Base-by-base conservation (phyloP, 2,888 invertebrate genomes). In the Synanthedon myopaeformis region DNA sequence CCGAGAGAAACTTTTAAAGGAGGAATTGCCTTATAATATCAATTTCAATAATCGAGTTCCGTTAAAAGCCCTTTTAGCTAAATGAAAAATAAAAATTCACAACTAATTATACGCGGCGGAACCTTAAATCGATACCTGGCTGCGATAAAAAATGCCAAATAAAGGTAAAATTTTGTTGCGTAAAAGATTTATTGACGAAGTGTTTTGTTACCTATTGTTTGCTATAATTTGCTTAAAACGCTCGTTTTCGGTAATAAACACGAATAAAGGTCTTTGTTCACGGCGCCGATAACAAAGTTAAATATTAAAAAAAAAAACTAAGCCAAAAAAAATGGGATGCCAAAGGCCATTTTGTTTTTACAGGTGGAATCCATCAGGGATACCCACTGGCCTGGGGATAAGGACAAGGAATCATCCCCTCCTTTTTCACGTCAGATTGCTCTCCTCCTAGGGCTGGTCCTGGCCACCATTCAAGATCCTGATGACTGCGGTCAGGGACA, bases 171-270 rank as follows among this genome's bases (percentile, higher is more conserved):
- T 35, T 56, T 52, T 55, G 50, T 17, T 12, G 42, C 19, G 14
- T 45, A 23, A 55, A 45, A 52, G 55, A 57, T 57, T 55, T 55
- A 57, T 55, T 41, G 55, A 53, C 53, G 42, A 41, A 53, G 51
- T 41, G 14, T 51, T 28, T 23, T 35, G 14, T 41, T 14, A 41
- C 17, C 53, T 13, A 49, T 53, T 53, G 51, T 52, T 48, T 48
- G 41, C 35, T 6, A 19, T 51, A 41, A 48, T 54, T 50, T 52
- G 49, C 48, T 35, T 13, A 49, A 52, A 42, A 19, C 49, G 23
- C 12, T 10, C 6, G 35, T 35, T 35, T 35, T 35, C 35, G 49
- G 49, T 49, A 49, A 19, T 49, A 49, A 49, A 49, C 49, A 49
- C 49, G 14, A 45, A 45, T 45, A 45, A 45, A 45, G 45, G 45